These are phyloP conservation scores for Hesperophylax magnus DNA, from an alignment of 1,140 invertebrate genomes.

Conservation along the genomic window DNA sequence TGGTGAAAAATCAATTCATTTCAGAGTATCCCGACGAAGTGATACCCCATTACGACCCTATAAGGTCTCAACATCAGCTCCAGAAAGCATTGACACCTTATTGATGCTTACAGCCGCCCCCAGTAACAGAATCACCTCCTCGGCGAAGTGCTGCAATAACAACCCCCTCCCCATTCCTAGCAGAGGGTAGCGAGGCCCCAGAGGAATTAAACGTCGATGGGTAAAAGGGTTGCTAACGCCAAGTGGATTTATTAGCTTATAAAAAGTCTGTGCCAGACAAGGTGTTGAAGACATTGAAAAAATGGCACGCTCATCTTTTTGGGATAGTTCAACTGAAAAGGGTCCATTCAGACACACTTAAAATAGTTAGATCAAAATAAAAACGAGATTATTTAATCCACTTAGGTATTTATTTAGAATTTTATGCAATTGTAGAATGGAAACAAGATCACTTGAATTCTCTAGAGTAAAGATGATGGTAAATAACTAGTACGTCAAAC, in stretches of 20 bases:
- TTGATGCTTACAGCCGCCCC: conserved; percentile 28
- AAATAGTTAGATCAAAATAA: too few relatives aligned
- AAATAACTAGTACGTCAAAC: too few relatives aligned
- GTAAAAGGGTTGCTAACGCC: conserved; percentile 21
- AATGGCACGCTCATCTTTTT: too few relatives aligned
- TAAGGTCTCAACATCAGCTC: conserved; percentile 9
- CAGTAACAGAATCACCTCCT: conserved; percentile 30
- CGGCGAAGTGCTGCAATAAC: conserved; percentile 26
- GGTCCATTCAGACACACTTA: too few relatives aligned
- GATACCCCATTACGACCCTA: conserved; percentile 1
- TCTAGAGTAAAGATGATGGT: too few relatives aligned
- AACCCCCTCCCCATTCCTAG: neutral
- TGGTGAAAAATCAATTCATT: too few relatives aligned
- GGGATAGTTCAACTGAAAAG: too few relatives aligned
- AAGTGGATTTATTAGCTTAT: conserved; percentile 36
- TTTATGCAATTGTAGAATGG: too few relatives aligned
- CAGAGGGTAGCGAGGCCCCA: neutral
- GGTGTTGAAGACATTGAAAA: conserved; percentile 6
- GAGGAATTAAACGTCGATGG: conserved; percentile 24
- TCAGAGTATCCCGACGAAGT: neutral
- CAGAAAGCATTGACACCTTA: conserved; percentile 27
- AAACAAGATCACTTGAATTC: too few relatives aligned
- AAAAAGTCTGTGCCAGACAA: conserved; percentile 18
- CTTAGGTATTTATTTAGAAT: too few relatives aligned
- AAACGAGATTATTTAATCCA: too few relatives aligned